phyloP scores from a whole-genome alignment of 2,797 vertebrate species.

The Enteromius treurensis region DNA sequence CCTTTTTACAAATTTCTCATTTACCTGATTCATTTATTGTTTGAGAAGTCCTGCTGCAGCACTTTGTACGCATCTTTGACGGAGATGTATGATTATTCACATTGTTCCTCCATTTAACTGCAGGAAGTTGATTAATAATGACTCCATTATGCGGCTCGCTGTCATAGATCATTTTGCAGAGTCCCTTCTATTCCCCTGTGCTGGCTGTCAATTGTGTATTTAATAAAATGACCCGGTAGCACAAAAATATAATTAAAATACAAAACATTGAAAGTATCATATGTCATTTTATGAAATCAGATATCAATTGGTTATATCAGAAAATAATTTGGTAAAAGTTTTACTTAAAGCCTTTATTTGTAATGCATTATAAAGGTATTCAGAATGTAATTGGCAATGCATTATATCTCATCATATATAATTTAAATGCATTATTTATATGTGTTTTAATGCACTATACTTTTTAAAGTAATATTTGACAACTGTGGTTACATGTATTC shows the following conservation, averaged over 20 bases:
- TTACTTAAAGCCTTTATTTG: neutral
- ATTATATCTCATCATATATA: neutral
- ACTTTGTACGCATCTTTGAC: slow-evolving; percentile 44
- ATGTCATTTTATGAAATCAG: neutral
- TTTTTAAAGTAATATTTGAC: neutral
- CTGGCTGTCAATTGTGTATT: slow-evolving; percentile 44
- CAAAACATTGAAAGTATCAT: neutral
- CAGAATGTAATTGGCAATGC: neutral
- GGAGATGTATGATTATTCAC: slow-evolving; percentile 49
- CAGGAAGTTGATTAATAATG: slow-evolving; percentile 64
- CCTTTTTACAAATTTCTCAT: slow-evolving; percentile 37
- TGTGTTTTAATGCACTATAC: neutral
- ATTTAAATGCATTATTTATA: neutral
- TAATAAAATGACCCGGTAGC: neutral
- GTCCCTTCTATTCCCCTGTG: slow-evolving; percentile 36
- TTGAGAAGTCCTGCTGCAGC: slow-evolving; percentile 28
- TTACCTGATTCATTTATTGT: slow-evolving; percentile 56
- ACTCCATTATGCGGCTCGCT: slow-evolving; percentile 49
- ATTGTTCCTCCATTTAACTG: slow-evolving; percentile 56
- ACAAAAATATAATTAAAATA: neutral
- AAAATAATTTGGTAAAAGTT: neutral
- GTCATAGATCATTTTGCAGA: slow-evolving; percentile 56
- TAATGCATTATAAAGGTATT: neutral
- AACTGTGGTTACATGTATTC: neutral
- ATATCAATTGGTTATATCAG: neutral